Evolutionary conservation across 2,797 vertebrate species (phyloP).

Genomic region (Gymnodraco acuticeps): DNA sequence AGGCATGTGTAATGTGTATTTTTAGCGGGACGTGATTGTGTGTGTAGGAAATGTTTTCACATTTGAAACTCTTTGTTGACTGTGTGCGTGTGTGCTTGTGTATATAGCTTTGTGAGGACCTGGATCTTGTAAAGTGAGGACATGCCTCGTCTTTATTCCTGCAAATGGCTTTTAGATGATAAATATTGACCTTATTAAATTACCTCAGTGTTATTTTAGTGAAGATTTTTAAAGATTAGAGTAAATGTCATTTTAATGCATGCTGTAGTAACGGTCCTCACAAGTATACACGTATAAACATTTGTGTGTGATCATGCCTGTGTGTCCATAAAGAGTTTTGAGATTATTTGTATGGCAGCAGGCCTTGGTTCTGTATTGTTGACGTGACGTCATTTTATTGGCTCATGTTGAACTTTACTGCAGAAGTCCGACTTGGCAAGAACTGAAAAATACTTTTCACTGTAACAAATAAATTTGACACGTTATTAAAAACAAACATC

Average conservation of each 20-base stretch:
- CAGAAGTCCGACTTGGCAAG: too few relatives aligned
- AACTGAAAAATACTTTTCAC: too few relatives aligned
- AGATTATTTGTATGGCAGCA: too few relatives aligned
- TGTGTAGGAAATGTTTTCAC: too few relatives aligned
- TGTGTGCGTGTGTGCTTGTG: not conserved
- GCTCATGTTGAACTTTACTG: too few relatives aligned
- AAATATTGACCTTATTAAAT: not conserved
- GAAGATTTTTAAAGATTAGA: not conserved
- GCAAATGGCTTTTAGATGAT: not conserved
- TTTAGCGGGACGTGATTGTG: too few relatives aligned
- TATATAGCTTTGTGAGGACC: not conserved
- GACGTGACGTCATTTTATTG: too few relatives aligned
- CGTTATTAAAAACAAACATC: too few relatives aligned
- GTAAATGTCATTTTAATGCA: not conserved
- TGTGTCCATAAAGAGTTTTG: not conserved
- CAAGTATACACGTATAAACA: not conserved
- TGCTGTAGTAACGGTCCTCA: too few relatives aligned
- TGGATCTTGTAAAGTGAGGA: not conserved
- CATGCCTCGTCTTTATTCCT: not conserved
- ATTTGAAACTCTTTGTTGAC: too few relatives aligned
- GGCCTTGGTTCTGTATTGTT: too few relatives aligned
- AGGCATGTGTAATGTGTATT: not conserved
- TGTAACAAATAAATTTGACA: too few relatives aligned
- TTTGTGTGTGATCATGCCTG: not conserved
- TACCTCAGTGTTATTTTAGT: not conserved